These are phyloP conservation scores for Phthorimaea operculella DNA, from an alignment of 1,140 invertebrate species.

Conservation along the genomic window DNA sequence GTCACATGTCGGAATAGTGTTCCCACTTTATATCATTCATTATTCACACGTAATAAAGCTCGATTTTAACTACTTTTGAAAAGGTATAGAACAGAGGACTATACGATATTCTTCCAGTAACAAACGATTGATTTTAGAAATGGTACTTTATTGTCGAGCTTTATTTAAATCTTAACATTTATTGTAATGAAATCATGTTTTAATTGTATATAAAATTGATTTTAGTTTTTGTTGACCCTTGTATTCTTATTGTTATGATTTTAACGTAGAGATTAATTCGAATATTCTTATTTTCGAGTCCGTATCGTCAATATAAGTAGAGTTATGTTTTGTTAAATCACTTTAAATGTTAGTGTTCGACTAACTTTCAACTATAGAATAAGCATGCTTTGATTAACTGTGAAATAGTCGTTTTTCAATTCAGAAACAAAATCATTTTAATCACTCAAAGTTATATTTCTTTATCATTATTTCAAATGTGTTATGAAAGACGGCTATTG, in stretches of 20 bases:
- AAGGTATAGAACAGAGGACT: no score
- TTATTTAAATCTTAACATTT: no score
- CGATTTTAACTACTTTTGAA: no score
- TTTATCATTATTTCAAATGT: background rate
- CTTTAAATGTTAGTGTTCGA: conserved; percentile 40
- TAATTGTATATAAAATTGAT: conserved; percentile 53
- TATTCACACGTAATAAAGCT: no score
- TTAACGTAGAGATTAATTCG: conserved; percentile 31
- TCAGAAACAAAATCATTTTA: background rate
- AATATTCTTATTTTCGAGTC: conserved; percentile 24
- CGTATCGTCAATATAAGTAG: conserved; percentile 23
- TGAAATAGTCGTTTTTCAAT: conserved; percentile 5
- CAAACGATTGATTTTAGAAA: no score
- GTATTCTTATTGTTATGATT: conserved; percentile 38
- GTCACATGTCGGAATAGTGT: no score
- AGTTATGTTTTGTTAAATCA: conserved; percentile 31
- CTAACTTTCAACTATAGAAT: conserved; percentile 24
- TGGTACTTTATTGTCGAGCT: no score
- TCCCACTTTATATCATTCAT: no score
- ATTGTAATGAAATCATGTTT: conserved; percentile 12
- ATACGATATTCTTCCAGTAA: no score
- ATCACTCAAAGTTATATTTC: background rate
- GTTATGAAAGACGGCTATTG: background rate
- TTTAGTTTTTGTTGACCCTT: conserved; percentile 43
- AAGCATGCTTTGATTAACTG: conserved; percentile 26